These are phyloP conservation scores for Anthophora plumipes DNA, from an alignment of 2,888 invertebrate genomes.

Conservation along the genomic window DNA sequence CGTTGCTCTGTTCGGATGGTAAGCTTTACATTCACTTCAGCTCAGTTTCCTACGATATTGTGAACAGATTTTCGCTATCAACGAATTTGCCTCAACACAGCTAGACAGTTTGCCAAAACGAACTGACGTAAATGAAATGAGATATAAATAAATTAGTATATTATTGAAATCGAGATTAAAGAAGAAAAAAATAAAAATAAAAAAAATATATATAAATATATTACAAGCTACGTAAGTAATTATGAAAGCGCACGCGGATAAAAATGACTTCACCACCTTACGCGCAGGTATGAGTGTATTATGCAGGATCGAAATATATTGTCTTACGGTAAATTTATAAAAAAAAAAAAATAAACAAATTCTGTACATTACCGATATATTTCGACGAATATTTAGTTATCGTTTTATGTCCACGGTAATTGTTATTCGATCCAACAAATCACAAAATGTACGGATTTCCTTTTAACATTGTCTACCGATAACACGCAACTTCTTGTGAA, in stretches of 20 bases:
- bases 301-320: slow-evolving; percentile 51
- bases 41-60: slow-evolving; percentile 55
- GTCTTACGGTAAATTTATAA: slow-evolving; percentile 47
- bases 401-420: slow-evolving; percentile 40
- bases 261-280: slow-evolving; percentile 59
- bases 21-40: not conserved
- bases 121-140: slow-evolving; percentile 71
- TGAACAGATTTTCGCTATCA: slow-evolving; percentile 76
- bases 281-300: slow-evolving; percentile 58
- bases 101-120: slow-evolving; percentile 74
- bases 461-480: slow-evolving; percentile 46
- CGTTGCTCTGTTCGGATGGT: not conserved
- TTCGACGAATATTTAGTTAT: slow-evolving; percentile 56
- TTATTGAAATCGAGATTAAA: slow-evolving; percentile 60
- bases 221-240: slow-evolving; percentile 66
- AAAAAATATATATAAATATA: slow-evolving; percentile 59
- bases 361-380: slow-evolving; percentile 61
- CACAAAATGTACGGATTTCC: slow-evolving; percentile 44
- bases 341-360: slow-evolving; percentile 34
- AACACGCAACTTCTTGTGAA: slow-evolving; percentile 39
- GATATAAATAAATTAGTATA: slow-evolving; percentile 71
- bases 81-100: slow-evolving; percentile 76
- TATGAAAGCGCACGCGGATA: slow-evolving; percentile 64
- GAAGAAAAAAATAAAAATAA: slow-evolving; percentile 28
- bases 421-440: slow-evolving; percentile 45